phyloP scores from a whole-genome alignment of 53 echinoderm and acorn worm genomes.

The Echinometra lucunter region DNA sequence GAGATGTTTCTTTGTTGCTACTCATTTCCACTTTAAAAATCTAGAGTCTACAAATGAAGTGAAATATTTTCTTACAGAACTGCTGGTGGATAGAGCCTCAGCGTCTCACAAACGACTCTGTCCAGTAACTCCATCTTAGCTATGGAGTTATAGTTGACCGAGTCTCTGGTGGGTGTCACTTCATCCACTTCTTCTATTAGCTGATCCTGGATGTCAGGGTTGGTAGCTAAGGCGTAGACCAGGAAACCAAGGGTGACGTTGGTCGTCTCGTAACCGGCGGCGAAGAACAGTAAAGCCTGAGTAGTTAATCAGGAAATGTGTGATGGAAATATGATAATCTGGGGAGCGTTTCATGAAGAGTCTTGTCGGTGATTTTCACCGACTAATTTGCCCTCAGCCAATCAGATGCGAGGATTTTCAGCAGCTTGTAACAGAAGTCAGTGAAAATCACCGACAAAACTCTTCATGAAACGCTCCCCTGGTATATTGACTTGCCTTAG shows the following conservation, averaged over 20 bases:
- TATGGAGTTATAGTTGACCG: constrained; percentile 73
- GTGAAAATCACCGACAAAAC: no score
- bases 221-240: constrained; percentile 75
- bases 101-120: constrained; percentile 76
- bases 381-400: no score
- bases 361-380: no score
- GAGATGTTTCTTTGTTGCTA: no score
- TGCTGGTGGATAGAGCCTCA: constrained; percentile 83
- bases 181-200: constrained; percentile 80
- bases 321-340: neutral
- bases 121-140: constrained; percentile 84
- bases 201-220: constrained; percentile 80
- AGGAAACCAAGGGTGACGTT: constrained; percentile 72
- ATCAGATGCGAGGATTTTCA: no score
- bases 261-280: constrained; percentile 87
- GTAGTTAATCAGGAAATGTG: neutral
- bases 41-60: no score
- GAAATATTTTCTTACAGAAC: constrained; percentile 70
- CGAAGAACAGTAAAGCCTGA: constrained; percentile 78
- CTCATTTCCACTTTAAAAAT: no score
- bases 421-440: no score
- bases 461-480: no score
- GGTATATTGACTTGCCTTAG: no score
- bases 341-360: neutral
- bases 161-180: constrained; percentile 74